phyloP scores from a whole-genome alignment of 2,888 invertebrate species.

The Pimpla rufipes region DNA sequence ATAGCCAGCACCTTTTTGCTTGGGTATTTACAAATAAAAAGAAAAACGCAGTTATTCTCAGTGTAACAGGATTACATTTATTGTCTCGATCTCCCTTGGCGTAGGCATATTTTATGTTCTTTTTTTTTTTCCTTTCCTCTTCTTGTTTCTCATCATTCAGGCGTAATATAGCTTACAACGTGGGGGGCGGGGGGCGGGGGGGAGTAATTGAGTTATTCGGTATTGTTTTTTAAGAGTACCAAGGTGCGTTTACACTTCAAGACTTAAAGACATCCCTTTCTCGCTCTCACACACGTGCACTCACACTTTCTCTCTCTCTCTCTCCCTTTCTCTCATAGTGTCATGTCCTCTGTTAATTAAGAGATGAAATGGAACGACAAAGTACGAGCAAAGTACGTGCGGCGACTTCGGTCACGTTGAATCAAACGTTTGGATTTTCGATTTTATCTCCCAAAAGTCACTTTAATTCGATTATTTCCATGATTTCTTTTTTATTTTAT shows the following conservation, averaged over 20 bases:
- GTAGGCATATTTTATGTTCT: conserved; percentile 69
- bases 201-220: conserved; percentile 69
- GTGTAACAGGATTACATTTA: conserved; percentile 85
- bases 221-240: conserved; percentile 59
- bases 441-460: conserved; percentile 9
- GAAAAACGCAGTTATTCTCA: conserved; percentile 84
- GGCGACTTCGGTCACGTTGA: conserved; percentile 30
- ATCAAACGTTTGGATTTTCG: conserved; percentile 8
- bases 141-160: conserved; percentile 69
- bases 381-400: conserved; percentile 42
- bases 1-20: conserved; percentile 83
- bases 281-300: conserved; percentile 42
- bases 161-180: conserved; percentile 79
- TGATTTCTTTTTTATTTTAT: conserved; percentile 23
- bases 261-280: conserved; percentile 57
- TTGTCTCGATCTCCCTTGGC: conserved; percentile 84
- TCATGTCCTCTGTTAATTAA: conserved; percentile 6
- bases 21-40: conserved; percentile 84
- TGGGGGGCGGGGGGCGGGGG: no score
- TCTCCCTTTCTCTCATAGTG: conserved; percentile 48
- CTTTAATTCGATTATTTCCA: no score
- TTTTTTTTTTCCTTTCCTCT: conserved; percentile 43
- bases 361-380: conserved; percentile 44
- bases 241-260: conserved; percentile 73
- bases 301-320: conserved; percentile 42